Conservation (phyloP, 2,797 vertebrate species). For the Rhincodon typus region DNA sequence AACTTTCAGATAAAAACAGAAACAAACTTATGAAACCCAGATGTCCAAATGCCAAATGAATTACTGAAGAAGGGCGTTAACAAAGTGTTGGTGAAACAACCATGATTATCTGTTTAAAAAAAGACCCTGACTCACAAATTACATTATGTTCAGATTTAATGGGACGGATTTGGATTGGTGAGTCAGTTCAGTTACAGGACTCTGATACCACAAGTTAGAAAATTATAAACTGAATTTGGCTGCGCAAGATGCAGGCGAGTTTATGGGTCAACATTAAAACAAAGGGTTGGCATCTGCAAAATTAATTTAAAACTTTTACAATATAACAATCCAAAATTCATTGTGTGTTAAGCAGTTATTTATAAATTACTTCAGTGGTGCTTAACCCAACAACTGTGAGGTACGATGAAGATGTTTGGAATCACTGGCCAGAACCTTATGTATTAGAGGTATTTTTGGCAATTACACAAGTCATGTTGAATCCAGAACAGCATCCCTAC, state of each 20-base stretch:
- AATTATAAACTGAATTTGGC: background rate
- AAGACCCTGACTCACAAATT: background rate
- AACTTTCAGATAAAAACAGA: background rate
- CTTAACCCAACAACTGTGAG: background rate
- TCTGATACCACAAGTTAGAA: background rate
- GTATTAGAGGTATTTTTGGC: too few species aligned
- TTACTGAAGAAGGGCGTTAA: background rate
- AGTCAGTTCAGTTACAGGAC: background rate
- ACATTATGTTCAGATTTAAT: background rate
- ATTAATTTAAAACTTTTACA: background rate
- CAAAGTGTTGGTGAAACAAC: background rate
- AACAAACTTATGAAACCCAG: background rate
- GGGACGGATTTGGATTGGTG: conserved; percentile 5
- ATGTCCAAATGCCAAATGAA: background rate
- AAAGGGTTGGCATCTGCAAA: background rate
- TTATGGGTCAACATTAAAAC: background rate
- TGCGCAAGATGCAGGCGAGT: too few species aligned
- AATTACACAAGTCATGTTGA: too few species aligned
- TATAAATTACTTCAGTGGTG: background rate
- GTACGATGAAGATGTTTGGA: background rate
- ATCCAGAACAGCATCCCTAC: too few species aligned
- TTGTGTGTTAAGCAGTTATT: background rate
- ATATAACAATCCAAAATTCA: background rate
- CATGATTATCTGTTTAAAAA: background rate
- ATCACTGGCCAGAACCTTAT: background rate